Evolutionary conservation across 2,888 invertebrate species (phyloP).

Genomic region (Meta bourneti): DNA sequence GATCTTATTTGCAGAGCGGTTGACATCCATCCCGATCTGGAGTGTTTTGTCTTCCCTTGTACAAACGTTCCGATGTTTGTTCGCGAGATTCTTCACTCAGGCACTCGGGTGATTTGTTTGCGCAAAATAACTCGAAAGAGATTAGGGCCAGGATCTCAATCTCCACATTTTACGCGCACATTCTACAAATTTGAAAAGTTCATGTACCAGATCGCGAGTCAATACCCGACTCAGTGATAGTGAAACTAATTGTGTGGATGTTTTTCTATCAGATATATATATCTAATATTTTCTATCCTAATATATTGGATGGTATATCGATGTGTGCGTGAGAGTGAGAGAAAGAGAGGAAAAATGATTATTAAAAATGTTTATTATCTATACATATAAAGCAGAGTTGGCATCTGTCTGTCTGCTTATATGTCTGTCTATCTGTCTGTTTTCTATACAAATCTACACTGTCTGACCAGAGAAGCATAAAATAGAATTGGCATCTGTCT

Average conservation of each 20-base stretch:
- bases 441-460: too few species aligned
- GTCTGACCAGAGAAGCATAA: too few species aligned
- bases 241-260: not conserved
- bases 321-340: too few species aligned
- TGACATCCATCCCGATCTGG: slow-evolving; percentile 21
- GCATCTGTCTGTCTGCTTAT: too few species aligned
- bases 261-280: not conserved
- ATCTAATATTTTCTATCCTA: too few species aligned
- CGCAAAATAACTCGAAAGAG: slow-evolving; percentile 21
- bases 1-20: slow-evolving; percentile 26
- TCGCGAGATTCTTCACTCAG: slow-evolving; percentile 23
- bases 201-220: not conserved
- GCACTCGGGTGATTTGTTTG: slow-evolving; percentile 14
- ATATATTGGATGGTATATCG: too few species aligned
- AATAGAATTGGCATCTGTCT: too few species aligned
- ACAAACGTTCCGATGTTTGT: slow-evolving; percentile 47
- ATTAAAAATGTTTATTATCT: too few species aligned
- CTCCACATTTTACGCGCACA: not conserved
- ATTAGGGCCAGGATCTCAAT: not conserved
- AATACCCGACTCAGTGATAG: not conserved
- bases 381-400: too few species aligned
- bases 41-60: slow-evolving; percentile 29
- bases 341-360: too few species aligned
- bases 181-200: not conserved
- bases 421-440: too few species aligned